These are phyloP conservation scores for Chaetura pelagica DNA, from an alignment of 2,113 vertebrate species.

Conservation along the genomic window DNA sequence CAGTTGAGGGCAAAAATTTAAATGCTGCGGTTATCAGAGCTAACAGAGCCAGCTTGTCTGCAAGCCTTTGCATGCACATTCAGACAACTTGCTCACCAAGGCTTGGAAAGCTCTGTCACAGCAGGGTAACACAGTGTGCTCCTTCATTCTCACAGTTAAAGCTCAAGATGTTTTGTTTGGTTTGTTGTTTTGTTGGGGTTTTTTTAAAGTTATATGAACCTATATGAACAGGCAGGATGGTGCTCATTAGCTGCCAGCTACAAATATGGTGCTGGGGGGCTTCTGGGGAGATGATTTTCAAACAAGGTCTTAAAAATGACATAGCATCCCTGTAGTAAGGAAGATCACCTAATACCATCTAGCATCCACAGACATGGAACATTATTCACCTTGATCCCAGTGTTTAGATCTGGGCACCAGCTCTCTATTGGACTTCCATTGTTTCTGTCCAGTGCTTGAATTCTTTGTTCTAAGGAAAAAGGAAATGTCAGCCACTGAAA, in stretches of 20 bases:
- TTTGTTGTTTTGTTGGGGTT: too few relatives aligned
- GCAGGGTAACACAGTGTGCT: not conserved
- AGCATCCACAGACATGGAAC: not conserved
- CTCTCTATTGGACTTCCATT: not conserved
- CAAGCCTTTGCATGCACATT: not conserved
- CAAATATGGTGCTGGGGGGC: not conserved
- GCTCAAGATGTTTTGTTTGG: not conserved
- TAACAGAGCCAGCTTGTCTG: slow-evolving; percentile 27
- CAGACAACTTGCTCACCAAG: not conserved
- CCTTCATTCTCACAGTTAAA: not conserved
- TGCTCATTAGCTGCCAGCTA: not conserved
- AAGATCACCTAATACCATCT: not conserved
- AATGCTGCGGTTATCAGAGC: slow-evolving; percentile 16
- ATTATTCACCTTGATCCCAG: not conserved
- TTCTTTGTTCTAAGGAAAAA: not conserved
- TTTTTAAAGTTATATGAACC: not conserved
- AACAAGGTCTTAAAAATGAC: not conserved
- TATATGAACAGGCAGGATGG: not conserved
- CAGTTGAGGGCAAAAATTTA: slow-evolving; percentile 23
- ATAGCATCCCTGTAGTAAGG: not conserved
- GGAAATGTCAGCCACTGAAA: not conserved
- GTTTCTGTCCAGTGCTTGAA: not conserved
- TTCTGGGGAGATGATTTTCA: not conserved
- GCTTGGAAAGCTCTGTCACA: not conserved
- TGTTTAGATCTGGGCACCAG: not conserved